A percentile compares a stretch with the other conserved stretches of the same genome.
phyloP scores from a whole-genome alignment of 2,888 invertebrate species.

The Saturnia pavonia region DNA sequence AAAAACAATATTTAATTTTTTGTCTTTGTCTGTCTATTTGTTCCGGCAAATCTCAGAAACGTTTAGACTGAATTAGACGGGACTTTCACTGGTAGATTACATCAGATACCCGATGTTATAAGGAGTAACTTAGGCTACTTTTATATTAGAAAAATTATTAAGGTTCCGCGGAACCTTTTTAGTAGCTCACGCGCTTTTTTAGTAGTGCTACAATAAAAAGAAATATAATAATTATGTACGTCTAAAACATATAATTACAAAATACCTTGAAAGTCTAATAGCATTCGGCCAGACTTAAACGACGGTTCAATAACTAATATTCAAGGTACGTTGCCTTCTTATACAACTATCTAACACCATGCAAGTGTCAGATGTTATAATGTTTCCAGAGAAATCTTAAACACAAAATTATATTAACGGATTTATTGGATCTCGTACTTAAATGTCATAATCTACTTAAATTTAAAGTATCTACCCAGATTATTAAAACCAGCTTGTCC shows the following conservation, averaged over 20 bases:
- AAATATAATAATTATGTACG: not conserved
- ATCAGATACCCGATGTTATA: too few species aligned
- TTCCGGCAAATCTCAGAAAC: too few species aligned
- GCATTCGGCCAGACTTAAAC: not conserved
- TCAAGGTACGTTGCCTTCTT: constrained; percentile 4
- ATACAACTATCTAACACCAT: constrained; percentile 9
- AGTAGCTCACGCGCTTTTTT: too few species aligned
- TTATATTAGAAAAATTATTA: too few species aligned
- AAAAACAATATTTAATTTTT: too few species aligned
- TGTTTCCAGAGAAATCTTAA: not conserved
- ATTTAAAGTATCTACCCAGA: not conserved
- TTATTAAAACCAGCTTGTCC: not conserved
- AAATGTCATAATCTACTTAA: constrained; percentile 20
- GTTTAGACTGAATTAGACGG: too few species aligned
- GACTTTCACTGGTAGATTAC: too few species aligned
- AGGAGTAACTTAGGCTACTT: too few species aligned
- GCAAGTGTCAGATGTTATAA: too few species aligned
- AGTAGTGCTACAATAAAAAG: not conserved
- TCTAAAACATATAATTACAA: constrained; percentile 5
- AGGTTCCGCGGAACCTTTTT: too few species aligned
- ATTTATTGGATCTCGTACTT: not conserved
- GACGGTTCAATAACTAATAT: not conserved
- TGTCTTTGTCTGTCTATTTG: too few species aligned
- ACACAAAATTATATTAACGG: constrained; percentile 2
- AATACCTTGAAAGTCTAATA: constrained; percentile 4